Evolutionary conservation across 2,113 vertebrate genomes (phyloP).

Genomic region (Nicator chloris): DNA sequence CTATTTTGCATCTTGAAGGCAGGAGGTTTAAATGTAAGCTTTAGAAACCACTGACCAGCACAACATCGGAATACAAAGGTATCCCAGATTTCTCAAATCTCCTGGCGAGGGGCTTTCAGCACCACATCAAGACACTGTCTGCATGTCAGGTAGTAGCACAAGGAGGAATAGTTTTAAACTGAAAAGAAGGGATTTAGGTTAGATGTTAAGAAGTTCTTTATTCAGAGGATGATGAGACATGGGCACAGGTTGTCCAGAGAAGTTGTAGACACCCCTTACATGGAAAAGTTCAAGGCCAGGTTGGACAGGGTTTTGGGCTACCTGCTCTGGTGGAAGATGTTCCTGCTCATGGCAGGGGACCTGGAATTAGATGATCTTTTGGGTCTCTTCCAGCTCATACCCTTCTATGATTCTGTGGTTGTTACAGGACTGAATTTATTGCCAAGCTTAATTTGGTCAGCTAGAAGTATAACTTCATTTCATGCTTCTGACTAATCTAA

Average conservation of each 20-base stretch:
- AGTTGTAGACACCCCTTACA: neutral
- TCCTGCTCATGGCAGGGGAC: neutral
- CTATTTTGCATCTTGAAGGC: neutral
- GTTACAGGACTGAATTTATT: neutral
- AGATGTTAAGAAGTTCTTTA: neutral
- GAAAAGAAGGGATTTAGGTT: neutral
- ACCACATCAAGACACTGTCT: neutral
- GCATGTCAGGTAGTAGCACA: neutral
- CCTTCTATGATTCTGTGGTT: neutral
- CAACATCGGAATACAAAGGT: neutral
- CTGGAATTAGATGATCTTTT: neutral
- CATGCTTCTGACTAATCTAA: slow-evolving; percentile 1
- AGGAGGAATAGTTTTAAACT: neutral
- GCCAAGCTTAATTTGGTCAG: neutral
- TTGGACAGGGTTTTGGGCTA: neutral
- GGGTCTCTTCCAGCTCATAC: neutral
- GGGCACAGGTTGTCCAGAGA: neutral
- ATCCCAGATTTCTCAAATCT: neutral
- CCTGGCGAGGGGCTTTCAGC: neutral
- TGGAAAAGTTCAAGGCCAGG: too few relatives aligned
- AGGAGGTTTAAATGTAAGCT: neutral
- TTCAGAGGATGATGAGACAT: neutral
- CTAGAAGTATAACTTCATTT: slow-evolving; percentile 9
- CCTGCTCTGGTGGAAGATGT: neutral
- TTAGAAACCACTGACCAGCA: neutral